These are phyloP conservation scores for Chiloscyllium plagiosum DNA, from an alignment of 2,113 vertebrate genomes.

Conservation along the genomic window DNA sequence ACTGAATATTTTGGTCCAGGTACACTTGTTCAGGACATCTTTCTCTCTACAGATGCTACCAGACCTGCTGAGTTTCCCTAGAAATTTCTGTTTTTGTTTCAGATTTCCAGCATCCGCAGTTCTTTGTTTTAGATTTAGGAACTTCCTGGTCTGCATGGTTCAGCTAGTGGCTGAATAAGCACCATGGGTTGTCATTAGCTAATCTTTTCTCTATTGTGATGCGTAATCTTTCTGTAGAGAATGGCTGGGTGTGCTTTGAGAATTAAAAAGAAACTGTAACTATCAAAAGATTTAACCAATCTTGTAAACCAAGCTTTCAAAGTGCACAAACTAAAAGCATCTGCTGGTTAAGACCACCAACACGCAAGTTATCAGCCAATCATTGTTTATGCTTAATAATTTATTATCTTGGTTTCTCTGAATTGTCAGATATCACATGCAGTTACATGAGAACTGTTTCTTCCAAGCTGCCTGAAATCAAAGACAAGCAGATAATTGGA, in stretches of 20 bases:
- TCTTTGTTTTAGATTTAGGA: not conserved
- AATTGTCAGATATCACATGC: slow-evolving; percentile 1
- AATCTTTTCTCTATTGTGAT: not conserved
- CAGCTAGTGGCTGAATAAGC: not conserved
- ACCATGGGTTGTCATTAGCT: not conserved
- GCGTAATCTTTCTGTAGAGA: not conserved
- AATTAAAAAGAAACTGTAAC: not conserved
- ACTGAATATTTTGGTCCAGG: too few species aligned
- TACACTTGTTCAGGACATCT: too few species aligned
- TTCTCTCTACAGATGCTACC: too few species aligned
- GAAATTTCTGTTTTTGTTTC: too few species aligned
- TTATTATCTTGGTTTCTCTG: not conserved
- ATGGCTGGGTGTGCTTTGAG: not conserved
- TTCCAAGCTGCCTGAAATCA: not conserved
- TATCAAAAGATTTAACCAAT: not conserved
- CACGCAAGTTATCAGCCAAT: not conserved
- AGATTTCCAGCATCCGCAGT: too few species aligned
- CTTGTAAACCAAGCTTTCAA: not conserved
- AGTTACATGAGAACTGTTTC: not conserved
- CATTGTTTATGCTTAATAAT: slow-evolving; percentile 8
- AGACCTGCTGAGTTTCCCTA: too few species aligned
- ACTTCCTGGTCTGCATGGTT: not conserved
- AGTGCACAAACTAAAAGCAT: not conserved
- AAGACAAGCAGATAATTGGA: slow-evolving; percentile 10
- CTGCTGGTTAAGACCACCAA: slow-evolving; percentile 7